Percentiles rank a stretch among this genome's conserved stretches.
phyloP scores from a whole-genome alignment of 2,113 vertebrate genomes.

The Zosterops japonicus region DNA sequence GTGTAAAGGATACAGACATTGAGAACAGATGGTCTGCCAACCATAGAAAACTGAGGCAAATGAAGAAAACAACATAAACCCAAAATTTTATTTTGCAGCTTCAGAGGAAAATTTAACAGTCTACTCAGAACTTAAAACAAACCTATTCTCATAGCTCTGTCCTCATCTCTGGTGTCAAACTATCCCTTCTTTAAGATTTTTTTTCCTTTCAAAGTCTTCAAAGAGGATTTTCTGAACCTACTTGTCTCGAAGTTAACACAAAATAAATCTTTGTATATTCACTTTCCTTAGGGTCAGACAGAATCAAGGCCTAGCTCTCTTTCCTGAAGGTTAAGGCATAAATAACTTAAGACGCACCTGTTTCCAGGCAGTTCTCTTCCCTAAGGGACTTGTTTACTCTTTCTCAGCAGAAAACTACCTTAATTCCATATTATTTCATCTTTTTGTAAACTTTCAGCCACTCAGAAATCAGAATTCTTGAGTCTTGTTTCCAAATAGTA shows the following conservation, averaged over 20 bases:
- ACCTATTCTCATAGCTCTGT: neutral
- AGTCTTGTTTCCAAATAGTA: neutral
- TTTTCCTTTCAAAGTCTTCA: neutral
- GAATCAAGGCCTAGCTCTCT: neutral
- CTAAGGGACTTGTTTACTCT: neutral
- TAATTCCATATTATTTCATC: neutral
- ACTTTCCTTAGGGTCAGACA: neutral
- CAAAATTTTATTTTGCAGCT: slow-evolving; percentile 4
- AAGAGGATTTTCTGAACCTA: neutral
- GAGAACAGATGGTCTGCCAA: slow-evolving; percentile 35
- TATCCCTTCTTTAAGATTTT: neutral
- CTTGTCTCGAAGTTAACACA: neutral
- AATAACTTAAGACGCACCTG: neutral
- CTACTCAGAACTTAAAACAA: slow-evolving; percentile 3
- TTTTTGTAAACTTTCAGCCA: neutral
- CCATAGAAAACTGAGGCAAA: neutral
- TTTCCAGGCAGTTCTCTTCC: neutral
- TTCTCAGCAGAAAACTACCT: neutral
- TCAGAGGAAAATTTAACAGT: neutral
- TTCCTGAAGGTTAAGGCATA: neutral
- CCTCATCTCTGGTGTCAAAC: neutral
- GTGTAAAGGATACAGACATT: neutral
- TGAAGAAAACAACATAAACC: slow-evolving; percentile 1
- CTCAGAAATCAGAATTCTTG: neutral
- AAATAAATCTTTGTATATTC: neutral